phyloP scores from a whole-genome alignment of 2,888 invertebrate species.

The Parelbella ahira region DNA sequence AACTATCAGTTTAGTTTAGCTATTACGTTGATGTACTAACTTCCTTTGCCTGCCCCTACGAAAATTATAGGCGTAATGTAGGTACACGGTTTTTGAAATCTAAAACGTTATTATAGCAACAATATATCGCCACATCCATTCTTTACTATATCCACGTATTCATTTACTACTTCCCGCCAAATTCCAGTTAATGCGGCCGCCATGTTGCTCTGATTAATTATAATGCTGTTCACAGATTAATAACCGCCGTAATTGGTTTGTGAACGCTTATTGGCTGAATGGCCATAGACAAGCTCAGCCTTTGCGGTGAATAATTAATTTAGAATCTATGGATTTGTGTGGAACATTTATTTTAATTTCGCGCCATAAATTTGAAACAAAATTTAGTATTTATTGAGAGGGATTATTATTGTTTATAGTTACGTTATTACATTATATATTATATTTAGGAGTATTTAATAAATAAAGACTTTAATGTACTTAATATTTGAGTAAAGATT shows the following conservation, averaged over 20 bases:
- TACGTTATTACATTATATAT: too few relatives aligned
- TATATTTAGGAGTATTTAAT: too few relatives aligned
- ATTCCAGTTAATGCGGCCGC: slow-evolving; percentile 47
- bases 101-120: too few relatives aligned
- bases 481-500: too few relatives aligned
- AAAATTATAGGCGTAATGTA: too few relatives aligned
- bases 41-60: too few relatives aligned
- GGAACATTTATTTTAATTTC: slow-evolving; percentile 21
- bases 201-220: slow-evolving; percentile 51
- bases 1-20: too few relatives aligned
- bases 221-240: slow-evolving; percentile 42
- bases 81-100: too few relatives aligned
- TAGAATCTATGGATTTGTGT: slow-evolving; percentile 23
- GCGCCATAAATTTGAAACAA: background rate
- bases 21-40: too few relatives aligned
- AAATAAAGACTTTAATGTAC: too few relatives aligned
- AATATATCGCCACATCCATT: slow-evolving; percentile 41
- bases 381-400: background rate
- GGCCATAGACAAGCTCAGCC: slow-evolving; percentile 22
- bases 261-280: slow-evolving; percentile 25
- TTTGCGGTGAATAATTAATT: slow-evolving; percentile 25
- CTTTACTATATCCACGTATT: slow-evolving; percentile 29
- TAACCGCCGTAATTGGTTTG: slow-evolving; percentile 35
- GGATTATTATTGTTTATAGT: background rate
- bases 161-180: slow-evolving; percentile 47